Base-by-base conservation (phyloP, 2,888 invertebrate genomes). In the Xestobium rufovillosum region DNA sequence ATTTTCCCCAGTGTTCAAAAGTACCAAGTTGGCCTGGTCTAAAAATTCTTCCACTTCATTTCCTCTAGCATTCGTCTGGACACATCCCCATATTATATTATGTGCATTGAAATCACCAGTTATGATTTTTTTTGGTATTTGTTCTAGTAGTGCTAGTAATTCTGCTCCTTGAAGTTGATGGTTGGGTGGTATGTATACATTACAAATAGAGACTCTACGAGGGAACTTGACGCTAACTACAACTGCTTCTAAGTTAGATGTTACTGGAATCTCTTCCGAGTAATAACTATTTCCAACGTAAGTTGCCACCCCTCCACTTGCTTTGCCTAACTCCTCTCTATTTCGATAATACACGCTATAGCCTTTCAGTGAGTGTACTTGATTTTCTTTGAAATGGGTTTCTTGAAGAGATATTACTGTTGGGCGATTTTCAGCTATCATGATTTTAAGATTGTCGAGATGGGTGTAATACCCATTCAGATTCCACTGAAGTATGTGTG, bases 31-130 rank as follows among this genome's bases (percentile, higher is more conserved):
- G 4, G 14, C 3, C 9, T 26, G 11, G 13, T 30, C 23, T 1
- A 31, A 31, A 6, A 26, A 4, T 9, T 3, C 34, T 31, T 38
- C 34, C 12, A 41, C 12, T 2, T 12, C 25, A 10, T 32, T 17
- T 17, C 35, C 41, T 26, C 29, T 34, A 9, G 14, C 8, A 14
- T 35, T 17, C 4, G 25, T 26, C 4, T 19, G 11, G 13, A 14
- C 17, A n/a, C 36, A 35, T 11, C 39, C 42, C 34, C 39, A 42
- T 3, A 31, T 30, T 8, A 14, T 14, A 14, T 35, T 42, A 14
- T 39, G 36, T 3, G 23, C 29, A 14, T 42, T 42, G 30, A 42
- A 42, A 11, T 42, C 39, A 3, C 39, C 41, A 3, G 35, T 4
- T 3, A 41, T 26, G 9, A 41, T 15, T 8, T 34, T 31, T 25